phyloP scores from a whole-genome alignment of 2,797 vertebrate genomes.

The Amblyraja radiata region DNA sequence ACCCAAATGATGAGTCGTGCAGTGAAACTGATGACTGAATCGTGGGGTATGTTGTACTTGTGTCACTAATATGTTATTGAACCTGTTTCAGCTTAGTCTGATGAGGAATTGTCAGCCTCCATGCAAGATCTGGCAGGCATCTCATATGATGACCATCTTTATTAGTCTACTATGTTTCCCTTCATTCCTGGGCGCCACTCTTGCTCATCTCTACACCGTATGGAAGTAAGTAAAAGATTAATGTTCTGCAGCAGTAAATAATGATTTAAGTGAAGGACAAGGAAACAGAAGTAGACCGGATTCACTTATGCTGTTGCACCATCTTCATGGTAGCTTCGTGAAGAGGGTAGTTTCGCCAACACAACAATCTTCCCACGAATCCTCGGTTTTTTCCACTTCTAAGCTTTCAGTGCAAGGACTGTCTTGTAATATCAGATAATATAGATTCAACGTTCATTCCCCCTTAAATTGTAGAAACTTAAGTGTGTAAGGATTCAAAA shows the following conservation, averaged over 20 bases:
- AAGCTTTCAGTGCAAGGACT: not conserved
- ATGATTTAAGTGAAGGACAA: not conserved
- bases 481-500: not conserved
- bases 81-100: conserved; percentile 68
- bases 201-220: conserved; percentile 78
- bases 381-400: not conserved
- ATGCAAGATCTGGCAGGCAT: conserved; percentile 76
- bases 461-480: not conserved
- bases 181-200: conserved; percentile 70
- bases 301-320: not conserved
- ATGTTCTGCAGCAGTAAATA: not conserved
- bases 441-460: not conserved
- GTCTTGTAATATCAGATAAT: not conserved
- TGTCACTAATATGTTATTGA: not conserved
- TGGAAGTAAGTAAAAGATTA: conserved; percentile 74
- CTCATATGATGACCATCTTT: conserved; percentile 83
- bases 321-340: not conserved
- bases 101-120: conserved; percentile 87
- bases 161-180: conserved; percentile 86
- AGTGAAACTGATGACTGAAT: not conserved
- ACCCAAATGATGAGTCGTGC: not conserved
- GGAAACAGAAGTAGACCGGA: not conserved
- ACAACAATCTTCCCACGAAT: not conserved
- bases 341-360: too few relatives aligned
- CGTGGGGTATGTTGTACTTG: not conserved